phyloP scores from a whole-genome alignment of 1,140 invertebrate genomes.

The Aphaenogaster floridana region DNA sequence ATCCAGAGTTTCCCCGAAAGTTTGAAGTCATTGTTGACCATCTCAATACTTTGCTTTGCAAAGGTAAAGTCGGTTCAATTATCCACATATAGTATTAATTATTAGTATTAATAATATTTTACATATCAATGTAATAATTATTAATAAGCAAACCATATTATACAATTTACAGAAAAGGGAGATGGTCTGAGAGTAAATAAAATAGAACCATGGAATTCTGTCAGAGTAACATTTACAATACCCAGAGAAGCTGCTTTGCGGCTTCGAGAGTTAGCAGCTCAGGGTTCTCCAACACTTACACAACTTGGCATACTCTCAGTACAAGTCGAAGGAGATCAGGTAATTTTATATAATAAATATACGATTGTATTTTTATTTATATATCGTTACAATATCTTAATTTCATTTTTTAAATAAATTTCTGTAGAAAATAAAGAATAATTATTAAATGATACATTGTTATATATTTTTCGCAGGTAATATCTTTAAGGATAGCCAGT shows the following conservation, averaged over 20 bases:
- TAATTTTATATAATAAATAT: constrained; percentile 80
- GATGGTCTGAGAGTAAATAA: constrained; percentile 90
- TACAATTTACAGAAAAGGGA: constrained; percentile 84
- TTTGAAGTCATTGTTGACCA: constrained; percentile 90
- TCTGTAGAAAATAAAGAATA: background rate
- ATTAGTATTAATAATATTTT: constrained; percentile 25
- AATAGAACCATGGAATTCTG: constrained; percentile 99
- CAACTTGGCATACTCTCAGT: constrained; percentile 97
- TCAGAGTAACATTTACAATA: constrained; percentile 98
- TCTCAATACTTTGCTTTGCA: constrained; percentile 90
- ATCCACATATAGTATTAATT: constrained; percentile 8
- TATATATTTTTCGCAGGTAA: constrained; percentile 86
- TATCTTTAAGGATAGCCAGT: constrained; percentile 95
- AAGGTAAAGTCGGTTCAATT: constrained; percentile 86
- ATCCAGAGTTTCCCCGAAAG: constrained; percentile 91
- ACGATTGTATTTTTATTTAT: background rate
- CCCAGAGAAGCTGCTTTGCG: constrained; percentile 96
- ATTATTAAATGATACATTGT: background rate
- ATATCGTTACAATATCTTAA: background rate
- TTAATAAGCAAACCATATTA: constrained; percentile 39
- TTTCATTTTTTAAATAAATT: constrained; percentile 25
- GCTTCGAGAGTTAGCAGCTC: constrained; percentile 95
- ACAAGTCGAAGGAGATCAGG: constrained; percentile 98
- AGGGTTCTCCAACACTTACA: constrained; percentile 94
- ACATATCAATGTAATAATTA: constrained; percentile 13